Evolutionary conservation across 2,113 vertebrate genomes (phyloP).

Genomic region (Proteles cristata): DNA sequence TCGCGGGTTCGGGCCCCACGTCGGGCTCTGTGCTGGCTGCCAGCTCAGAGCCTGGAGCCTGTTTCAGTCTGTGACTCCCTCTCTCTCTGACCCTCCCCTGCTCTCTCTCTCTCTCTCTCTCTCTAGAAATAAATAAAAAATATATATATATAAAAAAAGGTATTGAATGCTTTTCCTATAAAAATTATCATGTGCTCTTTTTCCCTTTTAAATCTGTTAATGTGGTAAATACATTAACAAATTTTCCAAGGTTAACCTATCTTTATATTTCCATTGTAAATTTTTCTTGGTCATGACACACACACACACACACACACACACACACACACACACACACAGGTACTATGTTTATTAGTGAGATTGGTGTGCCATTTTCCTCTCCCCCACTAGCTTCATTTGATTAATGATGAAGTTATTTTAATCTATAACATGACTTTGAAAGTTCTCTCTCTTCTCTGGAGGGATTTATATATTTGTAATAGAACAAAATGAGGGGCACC

Average conservation of each 20-base stretch:
- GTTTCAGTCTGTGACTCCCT: no score
- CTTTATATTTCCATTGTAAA: neutral
- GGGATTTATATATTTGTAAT: neutral
- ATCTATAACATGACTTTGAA: neutral
- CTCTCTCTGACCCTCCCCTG: no score
- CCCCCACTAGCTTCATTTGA: neutral
- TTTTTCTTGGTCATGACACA: neutral
- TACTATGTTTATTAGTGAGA: neutral
- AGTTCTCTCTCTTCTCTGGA: neutral
- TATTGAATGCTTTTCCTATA: neutral
- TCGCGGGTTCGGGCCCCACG: no score
- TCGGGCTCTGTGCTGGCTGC: no score
- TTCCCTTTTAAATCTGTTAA: neutral
- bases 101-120: no score
- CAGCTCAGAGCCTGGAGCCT: no score
- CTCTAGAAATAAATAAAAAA: no score
- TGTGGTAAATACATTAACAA: neutral
- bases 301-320: neutral
- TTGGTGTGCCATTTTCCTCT: neutral
- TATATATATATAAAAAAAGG: no score
- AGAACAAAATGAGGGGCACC: neutral
- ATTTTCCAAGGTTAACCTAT: constrained; percentile 2
- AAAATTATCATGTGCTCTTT: neutral
- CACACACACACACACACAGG: neutral
- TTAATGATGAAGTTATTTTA: neutral